These are phyloP conservation scores for Salpingus planirostris DNA, from an alignment of 2,888 invertebrate species.

Conservation along the genomic window DNA sequence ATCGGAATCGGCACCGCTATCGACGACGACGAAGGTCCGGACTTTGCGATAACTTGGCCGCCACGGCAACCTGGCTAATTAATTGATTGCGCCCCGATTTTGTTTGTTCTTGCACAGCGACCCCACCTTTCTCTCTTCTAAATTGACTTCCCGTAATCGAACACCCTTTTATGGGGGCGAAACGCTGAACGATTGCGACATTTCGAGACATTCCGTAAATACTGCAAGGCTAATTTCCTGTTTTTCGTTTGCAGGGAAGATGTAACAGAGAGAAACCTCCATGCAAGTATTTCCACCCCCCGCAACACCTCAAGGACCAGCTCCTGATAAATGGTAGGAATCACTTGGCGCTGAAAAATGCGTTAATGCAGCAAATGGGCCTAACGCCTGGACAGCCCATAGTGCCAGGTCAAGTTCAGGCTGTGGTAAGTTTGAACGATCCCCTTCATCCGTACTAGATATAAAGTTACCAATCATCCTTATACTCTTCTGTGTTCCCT, in stretches of 20 bases:
- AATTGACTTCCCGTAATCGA: neutral
- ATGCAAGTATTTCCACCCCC: conserved; percentile 99
- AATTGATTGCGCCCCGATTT: conserved; percentile 3
- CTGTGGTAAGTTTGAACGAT: conserved; percentile 89
- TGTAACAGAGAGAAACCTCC: conserved; percentile 99
- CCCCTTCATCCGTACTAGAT: no score
- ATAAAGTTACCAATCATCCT: no score
- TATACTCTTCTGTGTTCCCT: no score
- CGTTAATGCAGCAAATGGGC: conserved; percentile 94
- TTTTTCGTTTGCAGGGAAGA: conserved; percentile 73
- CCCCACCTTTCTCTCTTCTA: neutral
- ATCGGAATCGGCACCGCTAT: conserved; percentile 4
- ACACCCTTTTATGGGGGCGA: no score
- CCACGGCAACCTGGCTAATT: conserved; percentile 4
- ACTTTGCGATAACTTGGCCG: no score
- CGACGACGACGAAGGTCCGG: conserved; percentile 1
- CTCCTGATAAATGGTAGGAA: conserved; percentile 98
- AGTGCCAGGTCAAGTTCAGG: conserved; percentile 85
- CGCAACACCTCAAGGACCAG: conserved; percentile 99
- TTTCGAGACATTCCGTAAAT: no score
- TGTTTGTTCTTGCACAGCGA: conserved; percentile 1
- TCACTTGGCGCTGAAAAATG: conserved; percentile 98
- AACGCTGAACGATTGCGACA: no score
- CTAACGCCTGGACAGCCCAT: conserved; percentile 84
- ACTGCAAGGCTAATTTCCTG: no score